Evolutionary conservation across 92 coral and sea anemone genomes (phyloP), one percentile per base, ranked within the genome.

Genomic region (Zoanthus solanderi): DNA sequence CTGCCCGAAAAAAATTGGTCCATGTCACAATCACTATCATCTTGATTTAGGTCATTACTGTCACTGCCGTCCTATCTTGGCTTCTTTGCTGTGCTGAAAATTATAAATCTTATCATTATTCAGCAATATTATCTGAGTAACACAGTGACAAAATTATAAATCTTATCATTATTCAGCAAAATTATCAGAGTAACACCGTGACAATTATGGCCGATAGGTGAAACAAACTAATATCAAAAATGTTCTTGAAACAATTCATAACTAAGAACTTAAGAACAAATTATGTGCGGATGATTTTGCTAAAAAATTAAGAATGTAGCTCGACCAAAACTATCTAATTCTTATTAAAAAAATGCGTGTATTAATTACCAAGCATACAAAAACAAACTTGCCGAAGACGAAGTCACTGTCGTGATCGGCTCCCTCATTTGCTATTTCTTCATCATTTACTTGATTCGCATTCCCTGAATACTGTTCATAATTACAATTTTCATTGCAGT

Each of bases 21-120:
- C 78, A 73, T 73, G 47, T 73, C 78, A 46, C 78, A 34, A 72
- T 74, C 76, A 37, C 76, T 50, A 11, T 84, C 78, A 67, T 45
- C 58, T 54, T 71, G 63, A 84, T 71, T 29, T 46, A 30, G 63
- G 76, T 46, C 66, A 42, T 84, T 75, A 69, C 68, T 75, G 76
- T 69, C 87, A 37, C 61, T 75, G 78, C 28, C 78, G 44, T 84
- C 69, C 78, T 30, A 42, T 45, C 78, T 73, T 42, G 54, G 78
- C 78, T 6, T 73, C 78, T 73, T 73, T 45, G 48, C 78, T 73
- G 54, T 73, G 78, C 78, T 73, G 78, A 73, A 45, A 73, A 73
- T 73, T 44, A 44, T 73, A 34, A 73, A 73, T 45, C 29, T 73
- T 67, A 67, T 67, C 18, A n/a, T 67, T 67, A 67, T 67, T 67